phyloP scores from a whole-genome alignment of 2,888 invertebrate species.

The Caenorhabditis doughertyi region DNA sequence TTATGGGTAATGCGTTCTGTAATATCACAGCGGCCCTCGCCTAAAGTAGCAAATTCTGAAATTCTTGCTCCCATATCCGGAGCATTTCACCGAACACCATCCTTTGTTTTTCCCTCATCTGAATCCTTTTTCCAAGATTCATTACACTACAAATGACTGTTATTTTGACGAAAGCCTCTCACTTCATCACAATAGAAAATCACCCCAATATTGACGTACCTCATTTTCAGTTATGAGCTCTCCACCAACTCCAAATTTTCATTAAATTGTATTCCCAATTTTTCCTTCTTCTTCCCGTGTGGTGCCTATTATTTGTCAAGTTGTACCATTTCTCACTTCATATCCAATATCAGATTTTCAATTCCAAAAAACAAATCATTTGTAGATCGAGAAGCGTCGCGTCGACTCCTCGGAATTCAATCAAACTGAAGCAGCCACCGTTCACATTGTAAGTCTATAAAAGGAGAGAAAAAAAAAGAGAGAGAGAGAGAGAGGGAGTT shows the following conservation, averaged over 20 bases:
- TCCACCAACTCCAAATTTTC: slow-evolving; percentile 4
- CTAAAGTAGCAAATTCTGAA: too few relatives aligned
- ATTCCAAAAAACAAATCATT: slow-evolving; percentile 4
- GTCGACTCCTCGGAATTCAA: not conserved
- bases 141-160: slow-evolving; percentile 27
- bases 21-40: too few relatives aligned
- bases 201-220: slow-evolving; percentile 21
- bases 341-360: not conserved
- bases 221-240: not conserved
- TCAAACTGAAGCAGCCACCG: slow-evolving; percentile 61
- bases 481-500: not conserved
- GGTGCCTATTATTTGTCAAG: slow-evolving; percentile 41
- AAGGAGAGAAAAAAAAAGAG: too few relatives aligned
- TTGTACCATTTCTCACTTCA: slow-evolving; percentile 19
- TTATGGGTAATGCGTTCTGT: too few relatives aligned
- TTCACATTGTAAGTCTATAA: slow-evolving; percentile 49
- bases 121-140: not conserved
- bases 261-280: not conserved
- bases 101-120: not conserved
- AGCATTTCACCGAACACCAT: not conserved
- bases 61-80: too few relatives aligned
- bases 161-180: slow-evolving; percentile 7
- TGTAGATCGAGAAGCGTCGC: slow-evolving; percentile 37
- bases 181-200: not conserved
- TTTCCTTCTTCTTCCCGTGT: too few relatives aligned